Evolutionary conservation across 1,140 invertebrate genomes (phyloP), one percentile per base, ranked within the genome.

Genomic region (Megathymus violae): DNA sequence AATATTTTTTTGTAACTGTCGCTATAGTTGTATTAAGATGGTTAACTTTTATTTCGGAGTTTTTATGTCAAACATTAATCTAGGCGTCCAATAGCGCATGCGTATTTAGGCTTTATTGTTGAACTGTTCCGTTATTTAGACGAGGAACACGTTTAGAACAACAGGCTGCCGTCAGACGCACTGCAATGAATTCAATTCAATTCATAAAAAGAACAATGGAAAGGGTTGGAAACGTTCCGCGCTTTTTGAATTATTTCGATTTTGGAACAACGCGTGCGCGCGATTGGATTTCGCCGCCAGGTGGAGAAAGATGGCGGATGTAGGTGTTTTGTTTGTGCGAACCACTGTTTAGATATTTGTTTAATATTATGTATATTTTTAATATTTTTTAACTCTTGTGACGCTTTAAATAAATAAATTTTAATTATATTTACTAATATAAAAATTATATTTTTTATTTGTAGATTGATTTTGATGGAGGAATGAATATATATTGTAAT

Each of bases 191-290:
- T 62, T 56, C 51, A 43, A 48, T 67, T 67, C 59, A 67, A 59
- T 65, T 74, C 69, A 67, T 70, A 70, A 73, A 74, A 74, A 70
- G 71, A 68, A 74, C 62, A 74, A 74, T 71, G 41, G 64, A 71
- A 56, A 62, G 65, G 61, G 51, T 70, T 63, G 43, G 43, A 47
- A 59, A 59, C 43, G 63, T 69, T 65, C 60, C 63, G 43, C 54
- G 54, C 68, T 69, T 66, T 71, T 71, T 68, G 63, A 64, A 68
- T 67, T 67, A 59, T 65, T 68, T 72, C 64, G 71, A 64, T 67
- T 68, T 68, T 71, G 51, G 64, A 64, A 47, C 62, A 70, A 64
- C 72, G 72, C 66, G 72, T 71, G 72, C 72, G 72, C 72, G 71
- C 61, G 66, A 75, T 75, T 64, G 48, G 48, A 62, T 75, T 71